These are phyloP conservation scores for Gadus chalcogrammus DNA, from an alignment of 2,113 vertebrate genomes.

Conservation along the genomic window DNA sequence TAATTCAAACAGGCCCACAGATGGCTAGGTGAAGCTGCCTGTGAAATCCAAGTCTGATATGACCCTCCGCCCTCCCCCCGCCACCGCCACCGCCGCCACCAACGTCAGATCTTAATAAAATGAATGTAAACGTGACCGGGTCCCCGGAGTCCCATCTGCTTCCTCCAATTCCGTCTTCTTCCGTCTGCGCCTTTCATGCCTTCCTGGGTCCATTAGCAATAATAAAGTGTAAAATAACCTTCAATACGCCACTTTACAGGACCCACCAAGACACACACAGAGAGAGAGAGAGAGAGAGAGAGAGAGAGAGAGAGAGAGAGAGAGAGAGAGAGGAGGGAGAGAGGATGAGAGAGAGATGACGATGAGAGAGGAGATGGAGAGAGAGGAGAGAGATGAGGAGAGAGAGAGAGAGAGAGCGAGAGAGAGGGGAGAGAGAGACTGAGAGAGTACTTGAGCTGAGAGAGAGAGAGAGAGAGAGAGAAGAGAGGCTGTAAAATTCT, in stretches of 20 bases:
- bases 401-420: no score
- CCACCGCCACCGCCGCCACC: no score
- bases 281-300: no score
- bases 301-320: no score
- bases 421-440: no score
- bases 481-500: slow-evolving; percentile 24
- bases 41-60: slow-evolving; percentile 59
- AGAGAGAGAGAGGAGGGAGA: no score
- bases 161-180: slow-evolving; percentile 45
- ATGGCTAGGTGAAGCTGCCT: slow-evolving; percentile 43
- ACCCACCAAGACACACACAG: no score
- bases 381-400: not conserved
- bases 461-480: no score
- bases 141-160: slow-evolving; percentile 42
- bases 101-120: slow-evolving; percentile 33
- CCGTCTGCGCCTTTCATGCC: slow-evolving; percentile 51
- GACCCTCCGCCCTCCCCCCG: slow-evolving; percentile 23
- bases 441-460: no score
- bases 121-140: slow-evolving; percentile 55
- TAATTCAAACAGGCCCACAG: slow-evolving; percentile 52
- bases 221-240: slow-evolving; percentile 67
- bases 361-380: no score
- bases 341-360: not conserved
- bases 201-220: slow-evolving; percentile 60
- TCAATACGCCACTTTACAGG: slow-evolving; percentile 12